Evolutionary conservation across 2,113 vertebrate genomes (phyloP), one percentile per base, ranked within the genome.

Genomic region (Amphiprion percula): DNA sequence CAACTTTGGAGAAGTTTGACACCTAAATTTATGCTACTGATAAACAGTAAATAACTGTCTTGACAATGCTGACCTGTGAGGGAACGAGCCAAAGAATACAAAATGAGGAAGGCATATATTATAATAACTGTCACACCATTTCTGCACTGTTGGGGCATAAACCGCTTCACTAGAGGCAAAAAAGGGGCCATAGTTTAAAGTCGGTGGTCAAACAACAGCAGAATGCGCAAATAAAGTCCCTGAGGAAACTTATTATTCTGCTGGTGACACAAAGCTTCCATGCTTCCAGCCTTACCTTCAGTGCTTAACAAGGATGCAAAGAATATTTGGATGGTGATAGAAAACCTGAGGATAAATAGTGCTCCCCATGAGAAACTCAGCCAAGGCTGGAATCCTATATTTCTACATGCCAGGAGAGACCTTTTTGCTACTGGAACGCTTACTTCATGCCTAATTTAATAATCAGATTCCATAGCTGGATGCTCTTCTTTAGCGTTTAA

Each of bases 1-100:
- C 16, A 41, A 41, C 17, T 41, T 28, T 59, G 9, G 49, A 17
- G 3, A 17, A 56, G 44, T 47, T 50, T 54, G 23, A 14, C 44
- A 65, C 44, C 7, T 10, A 52, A 33, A 68, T 53, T 3, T 37
- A 19, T 37, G 47, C 41, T 33, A 11, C 4, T 33, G 44, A 60
- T 11, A 52, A 59, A 67, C 1, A n/a, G 53, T 28, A 75, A 55
- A 55, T 24, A 75, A 66, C 23, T 30, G 47, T 41, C 26, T 61
- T 33, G 24, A 33, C 23, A 53, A 41, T n/a, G 30, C 5, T 19
- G 23, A 52, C 19, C 49, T 19, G 19, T 21, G 19, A 21, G 17
- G 19, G 49, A 52, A 52, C 16, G 49, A 52, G 49, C n/a, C 49
- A 52, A 52, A 21, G n/a, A 52, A 52, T 52, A 52, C 49, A 52